These are phyloP conservation scores for Seriola quinqueradiata DNA, from an alignment of 2,113 vertebrate genomes.

Conservation along the genomic window DNA sequence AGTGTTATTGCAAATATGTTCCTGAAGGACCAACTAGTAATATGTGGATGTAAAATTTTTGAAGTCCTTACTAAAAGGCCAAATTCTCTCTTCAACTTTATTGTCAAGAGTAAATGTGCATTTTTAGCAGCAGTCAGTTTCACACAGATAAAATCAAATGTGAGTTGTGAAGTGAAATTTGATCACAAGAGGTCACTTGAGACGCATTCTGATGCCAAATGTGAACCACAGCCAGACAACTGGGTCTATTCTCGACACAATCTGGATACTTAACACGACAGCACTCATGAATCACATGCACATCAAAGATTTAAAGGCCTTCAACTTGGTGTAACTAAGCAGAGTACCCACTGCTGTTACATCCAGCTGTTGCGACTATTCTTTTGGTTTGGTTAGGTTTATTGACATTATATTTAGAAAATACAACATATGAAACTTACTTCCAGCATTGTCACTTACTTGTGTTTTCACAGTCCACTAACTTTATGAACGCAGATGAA, in stretches of 20 bases:
- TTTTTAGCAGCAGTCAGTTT: slow-evolving; percentile 24
- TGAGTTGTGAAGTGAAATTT: slow-evolving; percentile 26
- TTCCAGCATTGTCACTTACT: not conserved
- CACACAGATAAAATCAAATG: slow-evolving; percentile 18
- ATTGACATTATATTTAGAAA: not conserved
- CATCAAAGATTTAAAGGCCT: slow-evolving; percentile 6
- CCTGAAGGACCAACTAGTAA: not conserved
- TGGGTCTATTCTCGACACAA: slow-evolving; percentile 37
- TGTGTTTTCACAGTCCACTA: not conserved
- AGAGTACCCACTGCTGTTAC: not conserved
- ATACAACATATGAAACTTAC: not conserved
- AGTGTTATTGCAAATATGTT: not conserved
- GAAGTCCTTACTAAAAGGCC: not conserved
- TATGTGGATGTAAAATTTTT: not conserved
- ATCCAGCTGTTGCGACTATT: not conserved
- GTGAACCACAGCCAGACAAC: slow-evolving; percentile 28
- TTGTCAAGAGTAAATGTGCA: not conserved
- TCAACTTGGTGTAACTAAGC: slow-evolving; percentile 14
- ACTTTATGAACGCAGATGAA: not conserved
- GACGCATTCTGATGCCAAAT: slow-evolving; percentile 26
- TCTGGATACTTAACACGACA: slow-evolving; percentile 23
- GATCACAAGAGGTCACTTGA: slow-evolving; percentile 43
- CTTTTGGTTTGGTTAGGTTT: not conserved
- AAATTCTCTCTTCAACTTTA: not conserved
- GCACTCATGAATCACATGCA: slow-evolving; percentile 31